Evolutionary conservation across 2,888 invertebrate genomes (phyloP).

Genomic region (Melanostoma scalare): DNA sequence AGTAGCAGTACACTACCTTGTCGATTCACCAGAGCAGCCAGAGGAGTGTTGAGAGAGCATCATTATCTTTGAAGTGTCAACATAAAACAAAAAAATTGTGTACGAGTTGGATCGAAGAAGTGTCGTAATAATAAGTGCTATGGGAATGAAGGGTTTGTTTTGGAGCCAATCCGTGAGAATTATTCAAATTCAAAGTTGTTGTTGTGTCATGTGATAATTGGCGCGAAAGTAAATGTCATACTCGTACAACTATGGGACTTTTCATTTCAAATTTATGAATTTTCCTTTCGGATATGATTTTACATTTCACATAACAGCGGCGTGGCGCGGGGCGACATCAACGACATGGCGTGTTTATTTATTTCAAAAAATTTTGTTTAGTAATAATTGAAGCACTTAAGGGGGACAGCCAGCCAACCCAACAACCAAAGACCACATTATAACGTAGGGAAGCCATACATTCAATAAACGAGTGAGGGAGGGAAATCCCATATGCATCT

Average conservation of each 20-base stretch:
- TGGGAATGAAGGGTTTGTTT: slow-evolving; percentile 36
- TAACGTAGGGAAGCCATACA: slow-evolving; percentile 40
- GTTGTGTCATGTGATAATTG: slow-evolving; percentile 57
- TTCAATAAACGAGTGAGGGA: slow-evolving; percentile 22
- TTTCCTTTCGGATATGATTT: slow-evolving; percentile 52
- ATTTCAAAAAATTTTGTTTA: slow-evolving; percentile 40
- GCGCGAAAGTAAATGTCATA: slow-evolving; percentile 66
- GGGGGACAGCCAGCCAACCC: not conserved
- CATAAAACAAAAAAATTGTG: slow-evolving; percentile 15
- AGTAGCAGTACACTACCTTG: slow-evolving; percentile 37
- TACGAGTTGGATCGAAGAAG: slow-evolving; percentile 5
- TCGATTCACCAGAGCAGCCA: slow-evolving; percentile 1
- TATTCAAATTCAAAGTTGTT: slow-evolving; percentile 52
- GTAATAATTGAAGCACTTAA: slow-evolving; percentile 64
- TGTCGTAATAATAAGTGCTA: slow-evolving; percentile 49
- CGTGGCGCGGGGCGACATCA: not conserved
- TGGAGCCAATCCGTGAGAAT: slow-evolving; percentile 63
- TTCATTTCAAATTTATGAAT: slow-evolving; percentile 38
- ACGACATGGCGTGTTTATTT: slow-evolving; percentile 61
- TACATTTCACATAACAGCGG: slow-evolving; percentile 8
- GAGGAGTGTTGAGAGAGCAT: slow-evolving; percentile 44
- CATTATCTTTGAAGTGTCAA: slow-evolving; percentile 27
- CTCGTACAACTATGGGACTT: slow-evolving; percentile 11
- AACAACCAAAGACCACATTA: slow-evolving; percentile 29
- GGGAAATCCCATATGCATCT: slow-evolving; percentile 59